A percentile compares a stretch with the other conserved stretches of the same genome.
Conservation (phyloP, 2,888 invertebrate genomes). For the Synergus gifuensis region DNA sequence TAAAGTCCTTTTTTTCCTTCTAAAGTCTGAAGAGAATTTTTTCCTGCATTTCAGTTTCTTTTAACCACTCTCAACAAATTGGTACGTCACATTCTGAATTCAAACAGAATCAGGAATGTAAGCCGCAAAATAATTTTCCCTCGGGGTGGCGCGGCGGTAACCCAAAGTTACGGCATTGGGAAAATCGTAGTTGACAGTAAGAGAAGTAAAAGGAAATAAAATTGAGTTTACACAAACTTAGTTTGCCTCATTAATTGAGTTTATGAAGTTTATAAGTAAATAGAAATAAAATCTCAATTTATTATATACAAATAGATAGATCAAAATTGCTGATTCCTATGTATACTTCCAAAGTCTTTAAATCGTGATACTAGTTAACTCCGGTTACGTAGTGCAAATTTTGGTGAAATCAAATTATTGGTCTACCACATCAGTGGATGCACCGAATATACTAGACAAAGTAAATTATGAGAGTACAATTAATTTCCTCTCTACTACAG, state of each 20-base stretch:
- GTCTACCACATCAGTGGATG: conserved; percentile 12
- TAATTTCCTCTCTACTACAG: not conserved
- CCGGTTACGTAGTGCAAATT: conserved; percentile 27
- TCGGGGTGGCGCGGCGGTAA: not conserved
- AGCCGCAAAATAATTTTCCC: conserved; percentile 2
- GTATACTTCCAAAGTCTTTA: not conserved
- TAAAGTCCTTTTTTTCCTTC: not conserved
- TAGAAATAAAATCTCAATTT: not conserved
- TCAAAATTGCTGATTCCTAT: not conserved
- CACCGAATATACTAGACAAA: conserved; percentile 15
- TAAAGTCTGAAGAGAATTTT: not conserved
- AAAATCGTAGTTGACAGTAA: not conserved
- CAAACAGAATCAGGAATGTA: not conserved
- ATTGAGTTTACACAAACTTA: not conserved
- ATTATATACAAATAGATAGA: not conserved
- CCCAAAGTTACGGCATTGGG: not conserved
- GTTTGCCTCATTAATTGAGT: not conserved
- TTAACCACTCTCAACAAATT: not conserved
- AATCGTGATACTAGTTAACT: not conserved
- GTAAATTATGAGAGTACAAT: conserved; percentile 16
- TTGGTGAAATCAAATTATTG: conserved; percentile 33
- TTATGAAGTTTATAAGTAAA: not conserved
- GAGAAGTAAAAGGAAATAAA: not conserved
- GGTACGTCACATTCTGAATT: not conserved
- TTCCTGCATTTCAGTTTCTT: not conserved